Base-by-base conservation (phyloP, 1,140 invertebrate genomes). In the Papilio polytes region DNA sequence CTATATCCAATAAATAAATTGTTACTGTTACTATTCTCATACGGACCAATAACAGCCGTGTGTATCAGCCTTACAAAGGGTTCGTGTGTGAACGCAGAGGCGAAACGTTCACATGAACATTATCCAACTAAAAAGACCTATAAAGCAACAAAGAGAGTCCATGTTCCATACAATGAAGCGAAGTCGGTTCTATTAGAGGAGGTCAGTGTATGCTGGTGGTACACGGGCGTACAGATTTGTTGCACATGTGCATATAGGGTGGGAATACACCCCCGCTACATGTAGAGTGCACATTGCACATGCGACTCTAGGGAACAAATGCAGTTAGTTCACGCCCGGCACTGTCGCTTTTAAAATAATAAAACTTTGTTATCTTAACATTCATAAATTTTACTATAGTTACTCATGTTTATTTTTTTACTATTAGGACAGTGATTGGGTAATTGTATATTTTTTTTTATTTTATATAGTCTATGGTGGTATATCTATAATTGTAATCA, bases 231-330 rank as follows among this genome's bases (percentile, higher is more conserved):
- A 81, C 77, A 73, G 66, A 26, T 78, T 78, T 78, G 80, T 20
- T 56, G 81, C 76, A 84, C 84, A 86, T 83, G 83, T 85, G 85
- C 85, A 86, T 83, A 82, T 85, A 84, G 82, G 84, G 85, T 89
- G 84, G 86, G 88, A 86, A 84, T 87, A 87, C 77, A 74, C 82
- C 78, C 82, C 74, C 70, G 51, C 78, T 78, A 59, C 73, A 84
- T 81, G 82, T 85, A 89, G 85, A 84, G 84, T 89, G 85, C 85
- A 83, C 72, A 80, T 81, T 89, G 84, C 85, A 83, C 74, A 80
- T 83, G 84, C 70, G 63, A 76, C 44, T 66, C 31, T 41, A 36
- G 53, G 48, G 41, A 78, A 56, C 18, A 18, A 78, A 26, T 12
- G 76, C 26, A 41, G 36, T 77, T 44, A 77, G 26, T 41, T 56